Evolutionary conservation across 2,888 invertebrate species (phyloP), one percentile per base, ranked within the genome.

Genomic region (Melangyna quadrimaculata): DNA sequence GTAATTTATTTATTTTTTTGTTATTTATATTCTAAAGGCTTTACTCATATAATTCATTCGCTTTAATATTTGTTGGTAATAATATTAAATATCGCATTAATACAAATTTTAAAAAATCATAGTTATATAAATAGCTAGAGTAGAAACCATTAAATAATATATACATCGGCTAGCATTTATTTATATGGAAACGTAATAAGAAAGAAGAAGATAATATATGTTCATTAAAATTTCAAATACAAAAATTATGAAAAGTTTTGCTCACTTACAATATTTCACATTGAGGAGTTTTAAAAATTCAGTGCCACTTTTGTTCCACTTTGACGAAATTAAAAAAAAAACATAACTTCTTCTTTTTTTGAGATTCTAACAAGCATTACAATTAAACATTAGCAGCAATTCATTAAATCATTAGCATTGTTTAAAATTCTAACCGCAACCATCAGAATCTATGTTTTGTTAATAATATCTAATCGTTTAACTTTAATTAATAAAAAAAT

Each of bases 401-500:
- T 29, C 61, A 82, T 63, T 17, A 10, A 43, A 71, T 61, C 59
- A 77, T 71, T 69, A 51, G 59, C 77, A 59, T 57, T 59, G 2
- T 57, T 67, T 57, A 35, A 65, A 29, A 45, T 43, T 63, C 72
- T 82, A 82, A 82, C 55, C 78, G 78, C 78, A 82, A 82, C 61
- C 78, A 82, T 73, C 59, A 75, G 27, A 55, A 51, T 69, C 35
- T 57, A 55, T 53, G 35, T 73, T 71, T 59, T 48, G 27, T 53
- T 48, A 65, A 45, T 75, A 40, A 40, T 45, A 43, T 29, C n/a
- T 37, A 51, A 19, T 65, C 7, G 10, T 72, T 53, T 48, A 70
- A 65, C 57, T 69, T 75, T 78, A 1, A 32, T 37, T 80, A 73
- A 65, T 78, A 84, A 87, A 88, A n/a, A 88, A 88, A 88, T 88